Percentiles rank a stretch among this genome's conserved stretches.
Conservation (phyloP, 2,888 invertebrate species). For the Drosophila rellima region DNA sequence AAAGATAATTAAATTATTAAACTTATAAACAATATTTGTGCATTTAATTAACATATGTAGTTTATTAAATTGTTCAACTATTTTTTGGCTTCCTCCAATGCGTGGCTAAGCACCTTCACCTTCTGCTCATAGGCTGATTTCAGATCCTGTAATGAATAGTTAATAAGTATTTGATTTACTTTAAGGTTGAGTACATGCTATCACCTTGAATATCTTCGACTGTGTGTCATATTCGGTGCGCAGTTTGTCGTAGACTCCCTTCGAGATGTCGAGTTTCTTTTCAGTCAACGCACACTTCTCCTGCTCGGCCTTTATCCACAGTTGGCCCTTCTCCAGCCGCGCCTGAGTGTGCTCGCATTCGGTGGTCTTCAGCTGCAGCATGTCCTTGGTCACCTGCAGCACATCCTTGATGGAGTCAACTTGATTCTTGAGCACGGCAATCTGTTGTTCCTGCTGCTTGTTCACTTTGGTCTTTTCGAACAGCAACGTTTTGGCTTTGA, state of each 20-base stretch:
- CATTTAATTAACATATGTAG: constrained; percentile 70
- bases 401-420: constrained; percentile 93
- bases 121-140: constrained; percentile 90
- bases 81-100: constrained; percentile 79
- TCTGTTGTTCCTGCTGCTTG: constrained; percentile 92
- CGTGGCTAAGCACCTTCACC: constrained; percentile 84
- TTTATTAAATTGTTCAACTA: constrained; percentile 74
- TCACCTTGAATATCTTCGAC: constrained; percentile 89
- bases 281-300: constrained; percentile 90
- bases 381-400: constrained; percentile 92
- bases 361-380: constrained; percentile 91
- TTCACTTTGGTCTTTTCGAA: constrained; percentile 92
- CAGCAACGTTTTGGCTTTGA: constrained; percentile 90
- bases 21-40: constrained; percentile 66
- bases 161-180: neutral
- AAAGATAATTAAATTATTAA: constrained; percentile 73
- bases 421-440: constrained; percentile 88
- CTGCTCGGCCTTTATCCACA: constrained; percentile 90
- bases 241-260: constrained; percentile 90
- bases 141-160: constrained; percentile 86
- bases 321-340: constrained; percentile 88
- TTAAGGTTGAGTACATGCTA: neutral
- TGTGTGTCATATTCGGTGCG: constrained; percentile 93
- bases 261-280: constrained; percentile 90
- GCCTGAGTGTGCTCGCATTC: constrained; percentile 91